Conservation (phyloP, 2,888 invertebrate species). For the Desoria tigrina region DNA sequence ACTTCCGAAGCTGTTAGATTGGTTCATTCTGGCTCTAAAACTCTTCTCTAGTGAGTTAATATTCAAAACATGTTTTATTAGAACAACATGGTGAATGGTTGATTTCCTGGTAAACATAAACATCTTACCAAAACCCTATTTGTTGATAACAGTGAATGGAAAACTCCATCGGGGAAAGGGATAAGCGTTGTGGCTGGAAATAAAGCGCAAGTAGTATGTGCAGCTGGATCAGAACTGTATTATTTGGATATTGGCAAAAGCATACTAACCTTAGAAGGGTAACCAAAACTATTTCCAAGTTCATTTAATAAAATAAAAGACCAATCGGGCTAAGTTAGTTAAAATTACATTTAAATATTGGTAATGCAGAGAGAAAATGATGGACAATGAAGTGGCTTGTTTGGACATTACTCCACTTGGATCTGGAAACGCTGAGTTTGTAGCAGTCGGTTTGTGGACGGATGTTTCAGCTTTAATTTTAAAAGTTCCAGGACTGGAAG, state of each 20-base stretch:
- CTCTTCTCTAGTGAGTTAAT: slow-evolving; percentile 61
- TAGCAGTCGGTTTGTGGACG: slow-evolving; percentile 95
- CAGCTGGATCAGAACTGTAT: slow-evolving; percentile 82
- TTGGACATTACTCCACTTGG: slow-evolving; percentile 84
- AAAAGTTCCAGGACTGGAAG: slow-evolving; percentile 74
- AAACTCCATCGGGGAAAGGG: slow-evolving; percentile 68
- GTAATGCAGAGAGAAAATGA: slow-evolving; percentile 66
- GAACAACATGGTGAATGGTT: background rate
- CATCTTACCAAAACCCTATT: no score
- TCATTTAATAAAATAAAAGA: no score
- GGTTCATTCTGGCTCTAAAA: slow-evolving; percentile 68
- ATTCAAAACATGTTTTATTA: background rate
- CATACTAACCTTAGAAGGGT: slow-evolving; percentile 66
- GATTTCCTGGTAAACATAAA: no score
- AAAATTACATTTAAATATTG: no score
- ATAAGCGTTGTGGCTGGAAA: slow-evolving; percentile 89
- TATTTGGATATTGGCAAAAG: slow-evolving; percentile 73
- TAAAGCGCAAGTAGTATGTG: slow-evolving; percentile 76
- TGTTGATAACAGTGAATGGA: slow-evolving; percentile 71
- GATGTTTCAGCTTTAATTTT: slow-evolving; percentile 90
- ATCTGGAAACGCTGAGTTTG: slow-evolving; percentile 68
- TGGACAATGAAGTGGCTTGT: slow-evolving; percentile 95
- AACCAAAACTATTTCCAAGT: slow-evolving; percentile 37
- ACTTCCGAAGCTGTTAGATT: slow-evolving; percentile 73
- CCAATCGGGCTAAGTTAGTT: no score